Conservation (phyloP, 1,140 invertebrate genomes). For the Drosophila takahashii region DNA sequence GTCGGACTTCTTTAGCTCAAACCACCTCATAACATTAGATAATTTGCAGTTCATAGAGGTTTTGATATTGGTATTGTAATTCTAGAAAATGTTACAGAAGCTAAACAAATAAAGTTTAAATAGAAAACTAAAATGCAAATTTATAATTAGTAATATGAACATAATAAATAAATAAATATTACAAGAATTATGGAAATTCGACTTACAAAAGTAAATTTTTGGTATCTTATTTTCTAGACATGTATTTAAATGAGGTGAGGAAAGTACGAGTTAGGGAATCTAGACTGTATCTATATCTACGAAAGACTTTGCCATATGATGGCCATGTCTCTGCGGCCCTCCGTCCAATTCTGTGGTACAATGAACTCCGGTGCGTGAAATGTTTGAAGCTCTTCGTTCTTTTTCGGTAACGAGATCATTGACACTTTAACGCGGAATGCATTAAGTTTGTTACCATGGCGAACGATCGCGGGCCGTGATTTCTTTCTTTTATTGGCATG, state of each 20-base stretch:
- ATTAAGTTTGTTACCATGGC: constrained; percentile 82
- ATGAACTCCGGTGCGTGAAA: constrained; percentile 78
- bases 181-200: too few species aligned
- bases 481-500: constrained; percentile 81
- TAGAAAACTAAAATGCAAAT: too few species aligned
- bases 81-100: too few species aligned
- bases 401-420: constrained; percentile 79
- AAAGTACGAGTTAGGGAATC: neutral
- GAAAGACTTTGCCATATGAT: constrained; percentile 16
- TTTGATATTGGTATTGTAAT: neutral
- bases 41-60: neutral
- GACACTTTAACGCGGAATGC: constrained; percentile 81
- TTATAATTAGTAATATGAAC: too few species aligned
- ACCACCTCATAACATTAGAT: neutral
- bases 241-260: neutral
- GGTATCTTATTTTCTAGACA: neutral
- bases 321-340: constrained; percentile 38
- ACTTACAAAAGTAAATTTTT: too few species aligned
- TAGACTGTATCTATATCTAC: constrained; percentile 40
- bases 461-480: constrained; percentile 45
- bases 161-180: too few species aligned
- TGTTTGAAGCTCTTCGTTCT: constrained; percentile 73
- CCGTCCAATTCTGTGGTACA: constrained; percentile 55
- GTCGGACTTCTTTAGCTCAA: constrained; percentile 20
- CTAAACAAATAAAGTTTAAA: too few species aligned